phyloP scores from a whole-genome alignment of 2,888 invertebrate genomes.

The Argyra leucocephala region DNA sequence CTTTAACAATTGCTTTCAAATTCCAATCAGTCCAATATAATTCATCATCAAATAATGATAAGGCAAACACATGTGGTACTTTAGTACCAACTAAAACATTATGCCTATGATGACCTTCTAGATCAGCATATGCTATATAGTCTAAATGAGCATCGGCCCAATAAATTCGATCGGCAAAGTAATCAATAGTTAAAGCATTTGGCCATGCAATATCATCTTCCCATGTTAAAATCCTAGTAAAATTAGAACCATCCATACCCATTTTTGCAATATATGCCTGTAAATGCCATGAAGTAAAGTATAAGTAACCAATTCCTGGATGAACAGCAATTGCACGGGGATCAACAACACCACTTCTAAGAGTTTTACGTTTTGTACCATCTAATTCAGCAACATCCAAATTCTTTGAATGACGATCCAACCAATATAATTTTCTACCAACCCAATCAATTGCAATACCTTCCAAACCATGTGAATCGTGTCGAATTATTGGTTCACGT shows the following conservation, averaged over 20 bases:
- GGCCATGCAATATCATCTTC: conserved; percentile 97
- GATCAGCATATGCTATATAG: conserved; percentile 88
- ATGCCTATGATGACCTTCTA: conserved; percentile 82
- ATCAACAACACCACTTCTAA: conserved; percentile 81
- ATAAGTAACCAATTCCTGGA: conserved; percentile 86
- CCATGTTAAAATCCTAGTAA: conserved; percentile 79
- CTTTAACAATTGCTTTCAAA: conserved; percentile 78
- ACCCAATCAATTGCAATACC: conserved; percentile 97
- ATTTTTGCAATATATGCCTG: conserved; percentile 94
- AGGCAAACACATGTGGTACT: conserved; percentile 93
- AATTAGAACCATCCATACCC: conserved; percentile 93
- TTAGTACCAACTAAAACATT: conserved; percentile 66
- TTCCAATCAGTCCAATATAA: conserved; percentile 99
- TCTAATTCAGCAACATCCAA: conserved; percentile 90
- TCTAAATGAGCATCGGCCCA: conserved; percentile 98
- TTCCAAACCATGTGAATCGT: conserved; percentile 93
- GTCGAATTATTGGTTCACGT: conserved; percentile 76
- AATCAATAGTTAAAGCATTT: conserved; percentile 92
- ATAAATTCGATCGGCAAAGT: conserved; percentile 87
- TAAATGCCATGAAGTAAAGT: conserved; percentile 92
- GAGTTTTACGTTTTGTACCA: conserved; percentile 80
- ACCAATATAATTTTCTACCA: conserved; percentile 90
- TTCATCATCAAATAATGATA: conserved; percentile 86
- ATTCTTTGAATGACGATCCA: conserved; percentile 89
- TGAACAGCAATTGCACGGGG: conserved; percentile 91